A percentile compares a stretch with the other conserved stretches of the same genome.
Conservation (phyloP, 2,113 vertebrate species). For the Elgaria multicarinata region DNA sequence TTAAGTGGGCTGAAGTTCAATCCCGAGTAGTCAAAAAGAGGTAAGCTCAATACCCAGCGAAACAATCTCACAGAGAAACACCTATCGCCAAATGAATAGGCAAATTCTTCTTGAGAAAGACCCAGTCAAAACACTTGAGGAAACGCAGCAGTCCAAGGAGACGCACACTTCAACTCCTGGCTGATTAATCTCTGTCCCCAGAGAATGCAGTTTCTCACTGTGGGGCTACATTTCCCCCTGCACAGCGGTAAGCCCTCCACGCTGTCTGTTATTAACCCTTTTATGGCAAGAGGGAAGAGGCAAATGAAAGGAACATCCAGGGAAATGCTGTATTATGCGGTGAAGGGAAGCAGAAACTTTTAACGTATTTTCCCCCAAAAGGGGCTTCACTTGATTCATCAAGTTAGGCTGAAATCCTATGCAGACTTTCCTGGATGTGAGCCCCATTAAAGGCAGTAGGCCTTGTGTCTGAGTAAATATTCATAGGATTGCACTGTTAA, state of each 20-base stretch:
- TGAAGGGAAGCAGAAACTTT: background rate
- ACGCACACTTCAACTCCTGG: background rate
- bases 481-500: background rate
- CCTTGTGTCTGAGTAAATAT: background rate
- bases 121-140: constrained; percentile 24
- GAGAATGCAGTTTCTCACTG: background rate
- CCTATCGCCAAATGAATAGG: constrained; percentile 5
- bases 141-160: constrained; percentile 5
- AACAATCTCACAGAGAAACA: background rate
- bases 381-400: background rate
- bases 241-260: background rate
- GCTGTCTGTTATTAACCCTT: background rate
- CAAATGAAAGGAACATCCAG: background rate
- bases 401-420: background rate
- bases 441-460: background rate
- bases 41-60: background rate
- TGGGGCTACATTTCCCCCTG: background rate
- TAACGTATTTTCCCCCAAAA: background rate
- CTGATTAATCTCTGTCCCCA: background rate
- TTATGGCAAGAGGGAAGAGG: background rate
- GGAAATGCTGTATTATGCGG: background rate
- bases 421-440: background rate
- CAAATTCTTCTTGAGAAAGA: constrained; percentile 16
- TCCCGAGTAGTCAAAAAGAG: background rate
- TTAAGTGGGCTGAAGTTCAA: constrained; percentile 12